Base-by-base conservation (phyloP, 2,797 vertebrate species). In the Taenioides sp. region DNA sequence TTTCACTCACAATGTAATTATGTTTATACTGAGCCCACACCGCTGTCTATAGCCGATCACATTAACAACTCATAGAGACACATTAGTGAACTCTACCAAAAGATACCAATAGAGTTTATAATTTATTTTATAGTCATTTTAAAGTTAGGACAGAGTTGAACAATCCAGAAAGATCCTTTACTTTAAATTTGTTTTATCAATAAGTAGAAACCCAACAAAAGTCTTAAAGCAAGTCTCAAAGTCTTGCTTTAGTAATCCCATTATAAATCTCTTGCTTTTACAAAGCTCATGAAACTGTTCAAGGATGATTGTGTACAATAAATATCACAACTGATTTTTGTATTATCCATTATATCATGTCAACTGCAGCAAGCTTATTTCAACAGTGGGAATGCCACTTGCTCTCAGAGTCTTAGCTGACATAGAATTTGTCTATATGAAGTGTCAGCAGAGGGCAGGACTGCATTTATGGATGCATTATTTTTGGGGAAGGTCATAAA, bases 1-100 rank as follows among this genome's bases (percentile, higher is more conserved):
- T 86, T 85, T 87, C 79, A 71, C 72, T 84, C 82, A 86, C 79
- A 86, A 93, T 88, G 69, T 66, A 79, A 92, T 94, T 91, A 91
- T 81, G 82, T 74, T 84, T 65, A 83, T 80, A 89, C 67, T 74
- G 77, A 82, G 77, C 62, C 78, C 70, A 25, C 59, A 34, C 73
- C 74, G 61, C 80, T 74, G 79, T 70, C 79, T 79, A 64, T 55
- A 72, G 52, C 69, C 76, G 78, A 91, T 90, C 79, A 25, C 80
- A 81, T 93, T 82, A 85, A 82, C 4, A 71, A 50, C 73, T 80
- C 76, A 55, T 78, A 83, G 67, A 61, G 65, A 69, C 81, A 68
- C 59, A 77, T 71, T 71, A 70, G 63, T 59, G 65, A 70, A 69
- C 31, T 54, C 72, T 70, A 62, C 20, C 12, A 76, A 72, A 86